A percentile compares a stretch with the other conserved stretches of the same genome.
Conservation (phyloP, 2,113 vertebrate genomes). For the Cyanistes caeruleus region DNA sequence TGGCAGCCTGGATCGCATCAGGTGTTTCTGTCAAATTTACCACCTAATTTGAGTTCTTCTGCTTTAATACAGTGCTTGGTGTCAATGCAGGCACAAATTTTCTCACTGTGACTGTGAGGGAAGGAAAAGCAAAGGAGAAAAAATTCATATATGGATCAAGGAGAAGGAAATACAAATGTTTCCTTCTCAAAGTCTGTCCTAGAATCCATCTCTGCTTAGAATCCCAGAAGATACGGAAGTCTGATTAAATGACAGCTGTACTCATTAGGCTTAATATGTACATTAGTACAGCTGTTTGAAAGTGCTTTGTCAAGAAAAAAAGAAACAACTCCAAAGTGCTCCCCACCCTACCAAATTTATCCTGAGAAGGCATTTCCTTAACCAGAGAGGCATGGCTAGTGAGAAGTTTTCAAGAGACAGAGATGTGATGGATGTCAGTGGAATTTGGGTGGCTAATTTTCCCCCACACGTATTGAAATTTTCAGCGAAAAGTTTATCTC, state of each 20-base stretch:
- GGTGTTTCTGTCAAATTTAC: neutral
- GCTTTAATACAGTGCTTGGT: neutral
- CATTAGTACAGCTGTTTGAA: neutral
- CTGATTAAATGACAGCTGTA: neutral
- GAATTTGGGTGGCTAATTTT: neutral
- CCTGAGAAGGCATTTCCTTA: neutral
- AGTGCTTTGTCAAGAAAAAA: neutral
- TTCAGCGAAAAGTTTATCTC: neutral
- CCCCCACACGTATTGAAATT: neutral
- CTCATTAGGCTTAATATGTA: neutral
- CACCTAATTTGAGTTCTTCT: neutral
- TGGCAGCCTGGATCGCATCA: neutral
- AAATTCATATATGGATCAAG: neutral
- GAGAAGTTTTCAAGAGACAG: neutral
- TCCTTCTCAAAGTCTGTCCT: neutral
- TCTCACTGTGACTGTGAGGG: neutral
- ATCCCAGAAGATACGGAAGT: neutral
- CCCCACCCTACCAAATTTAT: rapidly evolving
- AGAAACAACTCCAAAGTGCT: rapidly evolving
- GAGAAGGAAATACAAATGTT: neutral
- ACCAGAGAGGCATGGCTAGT: neutral
- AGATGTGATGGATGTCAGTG: neutral
- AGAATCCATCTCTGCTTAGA: neutral
- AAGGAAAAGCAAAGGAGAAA: neutral
- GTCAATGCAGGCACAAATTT: neutral